Evolutionary conservation across 2,113 vertebrate species (phyloP), one percentile per base, ranked within the genome.

Genomic region (Phycodurus eques): DNA sequence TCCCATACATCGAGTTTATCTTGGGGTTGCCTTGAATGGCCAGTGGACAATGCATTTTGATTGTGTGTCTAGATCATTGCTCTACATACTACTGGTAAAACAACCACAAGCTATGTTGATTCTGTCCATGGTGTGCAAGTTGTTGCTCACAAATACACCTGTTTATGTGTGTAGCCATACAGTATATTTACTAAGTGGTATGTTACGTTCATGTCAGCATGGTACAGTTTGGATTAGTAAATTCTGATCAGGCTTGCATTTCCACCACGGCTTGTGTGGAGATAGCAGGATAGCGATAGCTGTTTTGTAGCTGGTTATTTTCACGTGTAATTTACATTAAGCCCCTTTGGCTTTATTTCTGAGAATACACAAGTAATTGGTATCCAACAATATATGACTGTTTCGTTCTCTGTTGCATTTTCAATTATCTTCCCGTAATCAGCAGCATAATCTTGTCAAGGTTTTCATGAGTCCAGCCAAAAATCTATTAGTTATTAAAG

Each of bases 1-100:
- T 65, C 79, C 71, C 62, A 61, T 65, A 79, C 67, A 70, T 70
- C 43, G 20, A 20, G 14, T 42, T 10, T 63, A 39, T 64, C 39
- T 22, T 19, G 7, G 17, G 8, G 9, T 31, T 59, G 57, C 4
- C 22, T 31, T n/a, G 35, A 43, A n/a, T 64, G 27, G 22, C 22
- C 20, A 22, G 54, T 53, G 17, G 35, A 42, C 39, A 43, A 63
- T 63, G 19, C 33, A 17, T 15, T 9, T 19, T 14, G 47, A 49
- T 3, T 49, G 12, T 49, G 27, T 8, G 22, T 61, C 59, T 17
- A 2, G 31, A 19, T 35, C 31, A 61, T 61, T 61, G 15, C 13
- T 13, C 59, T 35, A 13, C 59, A 17, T 61, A 35, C 31, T 3
- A 61, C 7, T 15, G 20, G 53, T 17, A n/a, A 54, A 54, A 54